A percentile compares a stretch with the other conserved stretches of the same genome.
Conservation (phyloP, 2,888 invertebrate genomes). For the Zaprionus lineosus region DNA sequence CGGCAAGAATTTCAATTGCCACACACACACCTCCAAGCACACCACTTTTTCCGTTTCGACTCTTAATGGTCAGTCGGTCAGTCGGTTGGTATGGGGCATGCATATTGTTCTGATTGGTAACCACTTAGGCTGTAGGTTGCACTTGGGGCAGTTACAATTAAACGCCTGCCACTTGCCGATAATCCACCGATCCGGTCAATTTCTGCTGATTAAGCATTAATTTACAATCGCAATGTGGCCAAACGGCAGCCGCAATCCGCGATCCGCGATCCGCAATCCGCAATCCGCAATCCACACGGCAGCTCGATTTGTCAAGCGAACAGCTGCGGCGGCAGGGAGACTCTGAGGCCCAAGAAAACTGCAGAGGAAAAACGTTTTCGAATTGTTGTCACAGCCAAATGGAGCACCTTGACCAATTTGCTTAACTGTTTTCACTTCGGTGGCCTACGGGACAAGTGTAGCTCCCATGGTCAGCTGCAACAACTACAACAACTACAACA, state of each 20-base stretch:
- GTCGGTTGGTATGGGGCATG: too few species aligned
- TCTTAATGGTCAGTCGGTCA: too few species aligned
- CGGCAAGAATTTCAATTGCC: conserved; percentile 64
- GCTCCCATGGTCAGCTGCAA: too few species aligned
- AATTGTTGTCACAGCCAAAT: conserved; percentile 47
- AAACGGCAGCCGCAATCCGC: too few species aligned
- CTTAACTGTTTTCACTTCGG: conserved; percentile 57
- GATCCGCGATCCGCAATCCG: not conserved
- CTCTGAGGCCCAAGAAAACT: too few species aligned
- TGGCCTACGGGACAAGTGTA: conserved; percentile 40
- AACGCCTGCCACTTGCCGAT: conserved; percentile 68
- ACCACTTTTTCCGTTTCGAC: conserved; percentile 14
- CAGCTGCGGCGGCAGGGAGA: too few species aligned
- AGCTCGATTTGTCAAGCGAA: conserved; percentile 48
- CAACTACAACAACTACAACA: too few species aligned
- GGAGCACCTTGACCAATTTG: conserved; percentile 70
- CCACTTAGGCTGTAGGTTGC: conserved; percentile 41
- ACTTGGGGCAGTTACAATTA: conserved; percentile 70
- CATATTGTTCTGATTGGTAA: conserved; percentile 17
- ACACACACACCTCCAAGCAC: too few species aligned
- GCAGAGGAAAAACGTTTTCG: too few species aligned
- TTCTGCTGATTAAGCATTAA: conserved; percentile 77
- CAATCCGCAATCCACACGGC: too few species aligned
- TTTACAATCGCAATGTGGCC: conserved; percentile 49
- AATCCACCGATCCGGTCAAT: conserved; percentile 73